Evolutionary conservation across 2,113 vertebrate species (phyloP).

Genomic region (Coregonus clupeaformis): DNA sequence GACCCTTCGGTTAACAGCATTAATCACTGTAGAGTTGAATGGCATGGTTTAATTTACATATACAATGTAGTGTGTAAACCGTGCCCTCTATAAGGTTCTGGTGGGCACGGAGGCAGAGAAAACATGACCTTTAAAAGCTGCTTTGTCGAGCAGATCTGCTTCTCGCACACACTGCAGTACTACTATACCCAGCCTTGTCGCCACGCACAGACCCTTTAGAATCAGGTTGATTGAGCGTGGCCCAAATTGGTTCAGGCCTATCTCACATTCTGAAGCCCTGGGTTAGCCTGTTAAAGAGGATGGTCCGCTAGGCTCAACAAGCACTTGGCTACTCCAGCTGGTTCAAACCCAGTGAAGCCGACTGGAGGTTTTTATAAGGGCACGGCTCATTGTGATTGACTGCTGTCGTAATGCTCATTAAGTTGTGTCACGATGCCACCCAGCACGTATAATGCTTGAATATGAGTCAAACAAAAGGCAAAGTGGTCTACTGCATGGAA

Average conservation of each 20-base stretch:
- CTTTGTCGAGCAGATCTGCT: slow-evolving; percentile 64
- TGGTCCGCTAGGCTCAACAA: slow-evolving; percentile 52
- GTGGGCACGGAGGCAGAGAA: slow-evolving; percentile 44
- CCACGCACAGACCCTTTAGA: slow-evolving; percentile 56
- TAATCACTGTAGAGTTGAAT: slow-evolving; percentile 54
- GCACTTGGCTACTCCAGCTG: slow-evolving; percentile 40
- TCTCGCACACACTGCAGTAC: slow-evolving; percentile 65
- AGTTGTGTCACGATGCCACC: neutral
- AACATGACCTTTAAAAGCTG: slow-evolving; percentile 77
- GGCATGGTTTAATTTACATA: slow-evolving; percentile 67
- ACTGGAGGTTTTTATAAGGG: slow-evolving; percentile 39
- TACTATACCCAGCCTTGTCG: slow-evolving; percentile 5
- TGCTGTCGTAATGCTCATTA: slow-evolving; percentile 38
- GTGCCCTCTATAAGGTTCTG: slow-evolving; percentile 51
- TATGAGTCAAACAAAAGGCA: neutral
- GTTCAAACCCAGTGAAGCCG: slow-evolving; percentile 10
- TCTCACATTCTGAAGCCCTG: slow-evolving; percentile 48
- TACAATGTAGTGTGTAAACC: slow-evolving; percentile 38
- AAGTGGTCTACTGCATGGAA: neutral
- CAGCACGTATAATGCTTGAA: neutral
- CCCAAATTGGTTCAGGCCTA: slow-evolving; percentile 70
- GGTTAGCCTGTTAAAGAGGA: slow-evolving; percentile 47
- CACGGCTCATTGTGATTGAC: slow-evolving; percentile 31
- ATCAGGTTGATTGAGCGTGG: slow-evolving; percentile 70
- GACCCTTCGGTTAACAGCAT: slow-evolving; percentile 41